A percentile compares a stretch with the other conserved stretches of the same genome.
Conservation (phyloP, 2,113 vertebrate genomes). For the Rattus rattus region DNA sequence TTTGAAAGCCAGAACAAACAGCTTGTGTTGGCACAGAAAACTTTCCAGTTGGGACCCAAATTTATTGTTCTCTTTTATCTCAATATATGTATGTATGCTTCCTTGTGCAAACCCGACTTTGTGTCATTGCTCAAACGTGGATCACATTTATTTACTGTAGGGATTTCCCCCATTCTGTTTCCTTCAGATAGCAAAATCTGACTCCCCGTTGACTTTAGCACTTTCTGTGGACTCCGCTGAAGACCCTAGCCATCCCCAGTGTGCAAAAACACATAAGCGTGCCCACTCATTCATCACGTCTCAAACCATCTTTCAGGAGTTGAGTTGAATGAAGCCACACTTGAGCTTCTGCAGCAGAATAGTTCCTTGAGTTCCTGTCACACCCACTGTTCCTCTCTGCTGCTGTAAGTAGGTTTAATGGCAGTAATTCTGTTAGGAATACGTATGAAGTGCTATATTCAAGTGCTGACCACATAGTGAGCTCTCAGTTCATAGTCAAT, state of each 20-base stretch:
- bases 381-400: not conserved
- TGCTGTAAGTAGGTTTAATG: not conserved
- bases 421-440: not conserved
- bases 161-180: not conserved
- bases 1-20: not conserved
- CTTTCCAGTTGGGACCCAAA: not conserved
- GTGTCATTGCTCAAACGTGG: slow-evolving; percentile 6
- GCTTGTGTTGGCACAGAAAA: slow-evolving; percentile 55
- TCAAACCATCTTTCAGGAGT: not conserved
- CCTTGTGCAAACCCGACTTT: slow-evolving; percentile 25
- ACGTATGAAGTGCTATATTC: not conserved
- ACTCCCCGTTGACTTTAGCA: not conserved
- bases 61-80: slow-evolving; percentile 17
- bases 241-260: too few relatives aligned
- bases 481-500: not conserved
- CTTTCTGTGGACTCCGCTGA: not conserved
- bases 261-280: too few relatives aligned
- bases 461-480: not conserved
- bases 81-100: not conserved
- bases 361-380: not conserved
- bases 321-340: not conserved
- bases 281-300: not conserved
- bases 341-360: not conserved
- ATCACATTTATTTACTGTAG: slow-evolving; percentile 3
- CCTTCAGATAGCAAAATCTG: not conserved